These are phyloP conservation scores for Intellagama lesueurii DNA, from an alignment of 2,797 vertebrate genomes.

Conservation along the genomic window DNA sequence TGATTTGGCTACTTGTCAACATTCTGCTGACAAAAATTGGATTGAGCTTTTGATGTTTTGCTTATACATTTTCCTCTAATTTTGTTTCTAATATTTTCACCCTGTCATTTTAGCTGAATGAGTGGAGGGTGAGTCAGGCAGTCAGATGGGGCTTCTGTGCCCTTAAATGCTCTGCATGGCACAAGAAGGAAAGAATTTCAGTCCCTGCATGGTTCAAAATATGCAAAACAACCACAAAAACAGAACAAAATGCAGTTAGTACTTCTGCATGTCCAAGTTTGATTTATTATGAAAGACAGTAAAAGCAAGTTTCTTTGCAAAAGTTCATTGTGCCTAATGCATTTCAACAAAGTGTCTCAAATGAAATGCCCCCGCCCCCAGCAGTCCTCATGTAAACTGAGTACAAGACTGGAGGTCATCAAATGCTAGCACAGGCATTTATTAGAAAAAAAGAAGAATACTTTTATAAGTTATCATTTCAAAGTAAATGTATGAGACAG, in stretches of 20 bases:
- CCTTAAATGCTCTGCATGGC: background rate
- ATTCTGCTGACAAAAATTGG: no score
- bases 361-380: no score
- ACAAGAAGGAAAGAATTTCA: background rate
- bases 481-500: background rate
- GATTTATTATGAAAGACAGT: background rate
- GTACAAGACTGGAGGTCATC: background rate
- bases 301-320: background rate
- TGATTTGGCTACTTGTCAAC: slow-evolving; percentile 30
- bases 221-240: background rate
- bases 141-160: background rate
- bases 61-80: slow-evolving; percentile 36
- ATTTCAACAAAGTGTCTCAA: background rate
- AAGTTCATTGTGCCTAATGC: background rate
- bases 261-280: background rate
- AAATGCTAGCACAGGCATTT: background rate
- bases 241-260: background rate
- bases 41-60: no score
- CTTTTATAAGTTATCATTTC: background rate
- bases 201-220: no score
- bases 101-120: slow-evolving; percentile 59
- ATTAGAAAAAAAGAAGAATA: background rate
- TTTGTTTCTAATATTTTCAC: slow-evolving; percentile 56
- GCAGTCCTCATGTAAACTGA: no score
- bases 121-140: background rate